Conservation (phyloP, 2,113 vertebrate genomes). For the Nicator chloris region DNA sequence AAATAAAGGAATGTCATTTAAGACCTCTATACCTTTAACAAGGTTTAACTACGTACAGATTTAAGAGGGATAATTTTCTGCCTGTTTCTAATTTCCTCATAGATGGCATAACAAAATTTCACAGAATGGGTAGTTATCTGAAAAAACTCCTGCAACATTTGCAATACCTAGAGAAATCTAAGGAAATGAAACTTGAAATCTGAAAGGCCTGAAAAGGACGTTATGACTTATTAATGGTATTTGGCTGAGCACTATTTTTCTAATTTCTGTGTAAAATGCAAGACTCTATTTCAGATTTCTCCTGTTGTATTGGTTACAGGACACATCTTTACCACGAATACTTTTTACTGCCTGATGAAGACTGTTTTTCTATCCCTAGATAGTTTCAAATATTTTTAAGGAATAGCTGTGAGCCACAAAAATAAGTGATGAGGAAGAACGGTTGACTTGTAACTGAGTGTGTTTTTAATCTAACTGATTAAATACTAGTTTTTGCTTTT, state of each 20-base stretch:
- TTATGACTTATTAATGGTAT: not conserved
- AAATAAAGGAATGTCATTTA: not conserved
- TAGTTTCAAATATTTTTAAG: not conserved
- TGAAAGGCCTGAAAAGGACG: not conserved
- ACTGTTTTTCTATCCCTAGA: not conserved
- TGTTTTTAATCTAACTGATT: not conserved
- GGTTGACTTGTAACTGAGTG: not conserved
- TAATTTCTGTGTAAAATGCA: not conserved
- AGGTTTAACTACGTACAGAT: not conserved
- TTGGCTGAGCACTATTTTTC: not conserved
- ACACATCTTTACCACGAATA: not conserved
- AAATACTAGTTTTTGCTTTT: not conserved
- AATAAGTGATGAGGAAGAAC: not conserved
- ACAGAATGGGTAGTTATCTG: not conserved
- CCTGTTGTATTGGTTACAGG: not conserved
- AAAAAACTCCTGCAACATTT: not conserved
- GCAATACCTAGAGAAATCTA: not conserved
- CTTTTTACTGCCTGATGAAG: not conserved
- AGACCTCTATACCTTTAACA: not conserved
- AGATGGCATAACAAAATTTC: not conserved
- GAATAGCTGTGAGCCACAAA: not conserved
- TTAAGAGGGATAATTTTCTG: not conserved
- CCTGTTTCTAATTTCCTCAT: not conserved
- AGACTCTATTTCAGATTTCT: not conserved
- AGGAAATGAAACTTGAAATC: not conserved